These are phyloP conservation scores for Arctocebus calabarensis DNA, from an alignment of 2,797 vertebrate species.

Conservation along the genomic window DNA sequence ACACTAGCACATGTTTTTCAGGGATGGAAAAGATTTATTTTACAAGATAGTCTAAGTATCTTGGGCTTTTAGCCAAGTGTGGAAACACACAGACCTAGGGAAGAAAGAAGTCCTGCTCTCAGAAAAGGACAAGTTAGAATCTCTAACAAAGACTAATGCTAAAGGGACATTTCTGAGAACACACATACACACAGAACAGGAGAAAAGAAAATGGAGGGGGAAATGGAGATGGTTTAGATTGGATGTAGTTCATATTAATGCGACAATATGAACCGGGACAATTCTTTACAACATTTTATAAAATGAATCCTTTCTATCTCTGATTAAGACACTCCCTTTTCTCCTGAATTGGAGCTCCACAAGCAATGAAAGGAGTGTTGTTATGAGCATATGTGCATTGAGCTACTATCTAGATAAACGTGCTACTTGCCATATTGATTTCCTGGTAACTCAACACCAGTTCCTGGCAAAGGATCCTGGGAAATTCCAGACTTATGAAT, in stretches of 20 bases:
- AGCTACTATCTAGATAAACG: constrained; percentile 61
- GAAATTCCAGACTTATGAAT: constrained; percentile 62
- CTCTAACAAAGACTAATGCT: background rate
- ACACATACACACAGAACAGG: background rate
- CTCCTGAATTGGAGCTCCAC: background rate
- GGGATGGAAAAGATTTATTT: constrained; percentile 28
- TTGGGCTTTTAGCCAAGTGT: constrained; percentile 39
- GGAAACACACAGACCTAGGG: background rate
- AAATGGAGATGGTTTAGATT: constrained; percentile 30
- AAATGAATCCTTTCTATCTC: constrained; percentile 69
- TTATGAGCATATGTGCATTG: background rate
- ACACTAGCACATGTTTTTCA: constrained; percentile 1
- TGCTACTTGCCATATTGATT: constrained; percentile 54
- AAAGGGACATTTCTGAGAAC: background rate
- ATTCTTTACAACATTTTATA: constrained; percentile 66
- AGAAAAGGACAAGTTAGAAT: background rate
- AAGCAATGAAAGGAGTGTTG: constrained; percentile 53
- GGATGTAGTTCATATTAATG: constrained; percentile 40
- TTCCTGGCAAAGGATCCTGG: constrained; percentile 60
- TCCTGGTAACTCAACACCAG: constrained; percentile 64
- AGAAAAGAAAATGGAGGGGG: background rate
- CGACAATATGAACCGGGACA: background rate
- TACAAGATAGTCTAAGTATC: background rate
- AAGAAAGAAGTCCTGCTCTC: constrained; percentile 59
- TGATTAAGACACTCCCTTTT: constrained; percentile 51